Evolutionary conservation across 2,888 invertebrate species (phyloP).

Genomic region (Agonopterix subpropinquella): DNA sequence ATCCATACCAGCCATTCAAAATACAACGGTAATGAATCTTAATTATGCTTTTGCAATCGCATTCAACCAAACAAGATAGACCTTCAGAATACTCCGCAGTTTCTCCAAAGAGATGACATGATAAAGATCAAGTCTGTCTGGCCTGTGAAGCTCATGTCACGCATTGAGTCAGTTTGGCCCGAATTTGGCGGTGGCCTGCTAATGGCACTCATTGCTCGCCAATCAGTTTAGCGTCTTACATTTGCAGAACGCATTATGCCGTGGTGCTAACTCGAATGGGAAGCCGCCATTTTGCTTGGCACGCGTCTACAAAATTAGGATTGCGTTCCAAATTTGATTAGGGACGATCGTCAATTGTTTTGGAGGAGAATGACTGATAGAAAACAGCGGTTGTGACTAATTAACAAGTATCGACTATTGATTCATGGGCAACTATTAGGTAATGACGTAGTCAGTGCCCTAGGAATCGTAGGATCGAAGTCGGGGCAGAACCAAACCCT

Average conservation of each 20-base stretch:
- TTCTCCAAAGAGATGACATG: slow-evolving; percentile 5
- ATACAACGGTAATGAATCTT: slow-evolving; percentile 41
- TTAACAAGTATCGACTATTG: no score
- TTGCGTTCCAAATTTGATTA: slow-evolving; percentile 38
- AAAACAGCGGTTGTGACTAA: no score
- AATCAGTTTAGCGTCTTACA: slow-evolving; percentile 56
- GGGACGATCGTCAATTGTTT: slow-evolving; percentile 10
- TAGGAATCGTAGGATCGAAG: no score
- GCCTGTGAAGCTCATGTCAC: slow-evolving; percentile 30
- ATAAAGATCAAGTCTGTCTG: slow-evolving; percentile 22
- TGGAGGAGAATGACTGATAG: no score
- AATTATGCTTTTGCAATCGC: slow-evolving; percentile 35
- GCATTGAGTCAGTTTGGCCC: slow-evolving; percentile 39
- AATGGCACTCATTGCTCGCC: slow-evolving; percentile 59
- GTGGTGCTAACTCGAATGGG: slow-evolving; percentile 25
- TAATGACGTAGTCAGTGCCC: no score
- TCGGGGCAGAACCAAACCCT: no score
- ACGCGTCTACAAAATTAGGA: slow-evolving; percentile 38
- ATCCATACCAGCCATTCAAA: slow-evolving; percentile 17
- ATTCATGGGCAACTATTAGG: no score
- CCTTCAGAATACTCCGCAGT: slow-evolving; percentile 6
- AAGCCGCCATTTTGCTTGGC: slow-evolving; percentile 37
- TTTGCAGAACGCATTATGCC: slow-evolving; percentile 46
- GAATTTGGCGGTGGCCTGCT: slow-evolving; percentile 51
- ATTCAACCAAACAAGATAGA: slow-evolving; percentile 20